Base-by-base conservation (phyloP, 2,797 vertebrate species). In the Yasuhikotakia modesta region DNA sequence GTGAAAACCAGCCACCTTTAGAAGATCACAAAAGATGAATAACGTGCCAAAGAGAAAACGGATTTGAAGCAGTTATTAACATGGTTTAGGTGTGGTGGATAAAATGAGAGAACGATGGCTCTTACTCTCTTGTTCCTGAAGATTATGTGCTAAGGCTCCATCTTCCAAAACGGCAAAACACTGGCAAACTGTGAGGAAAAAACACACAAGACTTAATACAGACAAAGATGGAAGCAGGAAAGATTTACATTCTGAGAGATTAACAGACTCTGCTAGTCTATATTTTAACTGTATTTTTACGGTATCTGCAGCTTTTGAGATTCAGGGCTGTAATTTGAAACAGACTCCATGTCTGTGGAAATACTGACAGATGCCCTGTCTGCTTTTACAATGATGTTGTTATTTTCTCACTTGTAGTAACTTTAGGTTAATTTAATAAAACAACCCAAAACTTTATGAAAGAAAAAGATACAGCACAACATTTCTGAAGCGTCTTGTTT, bases 91-190 rank as follows among this genome's bases (percentile, higher is more conserved):
- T 72, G 79, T 61, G 45, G 55, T 3, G 21, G 50, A 70, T 12
- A 3, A 30, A 72, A 66, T 24, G 19, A 17, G 24, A 70, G 64
- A 76, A 66, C 57, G 27, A 30, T 16, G 39, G 50, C n/a, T 89
- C 91, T 94, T 87, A 92, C 90, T 91, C 87, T 96, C 93, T 84
- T 93, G 91, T 70, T 95, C 91, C 86, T 95, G 92, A 32, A 95
- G 87, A 83, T 82, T 92, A 85, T 88, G 88, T 80, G 93, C 94
- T 78, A 94, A 73, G 0, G 73, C 92, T 43, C 89, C 89, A 65
- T 91, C 92, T 86, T 94, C 93, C 84, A 93, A 87, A 48, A 94
- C 52, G 7, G 91, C 86, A 81, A 95, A 93, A 80, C 89, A 90
- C 84, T 92, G 90, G 72, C 90, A 89, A 81, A 92, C 88, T 94